These are phyloP conservation scores for Patella pellucida DNA, from an alignment of 2,888 invertebrate genomes.

Conservation along the genomic window DNA sequence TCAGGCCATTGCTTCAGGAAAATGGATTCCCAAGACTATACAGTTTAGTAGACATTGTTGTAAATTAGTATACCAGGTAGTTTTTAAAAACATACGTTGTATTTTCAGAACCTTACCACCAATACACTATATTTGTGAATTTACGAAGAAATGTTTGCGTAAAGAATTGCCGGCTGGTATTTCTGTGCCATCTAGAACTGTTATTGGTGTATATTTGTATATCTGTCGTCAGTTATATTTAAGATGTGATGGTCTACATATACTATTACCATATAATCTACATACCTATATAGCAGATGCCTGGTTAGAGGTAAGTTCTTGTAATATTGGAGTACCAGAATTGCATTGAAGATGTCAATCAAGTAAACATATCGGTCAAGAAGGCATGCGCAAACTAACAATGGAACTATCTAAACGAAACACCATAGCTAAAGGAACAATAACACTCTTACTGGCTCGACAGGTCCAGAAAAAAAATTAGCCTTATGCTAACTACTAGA, in stretches of 20 bases:
- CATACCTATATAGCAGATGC: conserved; percentile 62
- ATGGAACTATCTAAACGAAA: no score
- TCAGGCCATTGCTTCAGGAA: no score
- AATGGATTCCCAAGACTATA: no score
- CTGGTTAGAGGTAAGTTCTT: conserved; percentile 61
- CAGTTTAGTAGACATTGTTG: no score
- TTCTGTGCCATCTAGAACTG: conserved; percentile 57
- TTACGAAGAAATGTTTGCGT: conserved; percentile 64
- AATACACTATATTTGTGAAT: conserved; percentile 67
- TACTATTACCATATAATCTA: conserved; percentile 64
- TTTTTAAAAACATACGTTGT: not conserved
- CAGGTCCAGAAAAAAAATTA: no score
- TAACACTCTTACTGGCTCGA: no score
- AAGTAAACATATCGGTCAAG: no score
- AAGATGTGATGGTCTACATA: conserved; percentile 67
- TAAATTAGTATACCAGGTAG: not conserved
- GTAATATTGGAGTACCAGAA: no score
- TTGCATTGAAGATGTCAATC: no score
- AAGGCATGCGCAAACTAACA: no score
- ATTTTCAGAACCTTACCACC: conserved; percentile 60
- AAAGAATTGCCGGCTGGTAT: conserved; percentile 49
- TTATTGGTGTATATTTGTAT: conserved; percentile 67
- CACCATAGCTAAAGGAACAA: no score
- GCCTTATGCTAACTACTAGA: no score
- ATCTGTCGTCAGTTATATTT: conserved; percentile 69